Evolutionary conservation across 1,140 invertebrate genomes (phyloP).

Genomic region (Aplysia californica): DNA sequence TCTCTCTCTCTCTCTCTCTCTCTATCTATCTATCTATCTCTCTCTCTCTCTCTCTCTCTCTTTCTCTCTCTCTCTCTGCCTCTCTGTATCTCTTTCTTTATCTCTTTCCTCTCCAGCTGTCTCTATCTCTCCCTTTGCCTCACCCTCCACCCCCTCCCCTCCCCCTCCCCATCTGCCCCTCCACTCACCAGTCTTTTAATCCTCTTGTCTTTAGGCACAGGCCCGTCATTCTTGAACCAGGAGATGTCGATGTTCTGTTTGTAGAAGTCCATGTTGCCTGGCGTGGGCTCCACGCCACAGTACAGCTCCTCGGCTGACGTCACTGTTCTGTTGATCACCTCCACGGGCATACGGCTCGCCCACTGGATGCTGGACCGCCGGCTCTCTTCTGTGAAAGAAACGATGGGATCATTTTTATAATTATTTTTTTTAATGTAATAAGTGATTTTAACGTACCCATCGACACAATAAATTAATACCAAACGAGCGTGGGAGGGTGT

Average conservation of each 20-base stretch:
- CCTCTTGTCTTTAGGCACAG: background rate
- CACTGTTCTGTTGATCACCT: background rate
- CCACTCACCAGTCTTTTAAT: background rate
- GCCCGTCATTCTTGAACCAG: background rate
- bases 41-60: no score
- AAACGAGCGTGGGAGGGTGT: no score
- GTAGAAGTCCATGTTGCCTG: background rate
- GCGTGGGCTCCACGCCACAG: background rate
- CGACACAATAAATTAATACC: no score
- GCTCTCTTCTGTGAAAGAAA: no score
- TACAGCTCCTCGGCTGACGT: constrained; percentile 1
- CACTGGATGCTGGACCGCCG: background rate
- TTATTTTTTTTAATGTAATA: no score
- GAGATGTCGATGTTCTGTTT: background rate
- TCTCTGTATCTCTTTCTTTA: no score
- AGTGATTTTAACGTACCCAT: no score
- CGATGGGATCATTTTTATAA: no score
- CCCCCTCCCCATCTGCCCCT: background rate
- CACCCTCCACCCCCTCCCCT: background rate
- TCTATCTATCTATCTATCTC: no score
- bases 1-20: no score
- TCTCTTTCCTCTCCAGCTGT: background rate
- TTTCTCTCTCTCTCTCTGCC: no score
- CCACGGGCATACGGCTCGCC: background rate
- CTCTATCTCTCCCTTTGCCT: background rate